Base-by-base conservation (phyloP, 2,888 invertebrate species). In the Dastarcus helophoroides region DNA sequence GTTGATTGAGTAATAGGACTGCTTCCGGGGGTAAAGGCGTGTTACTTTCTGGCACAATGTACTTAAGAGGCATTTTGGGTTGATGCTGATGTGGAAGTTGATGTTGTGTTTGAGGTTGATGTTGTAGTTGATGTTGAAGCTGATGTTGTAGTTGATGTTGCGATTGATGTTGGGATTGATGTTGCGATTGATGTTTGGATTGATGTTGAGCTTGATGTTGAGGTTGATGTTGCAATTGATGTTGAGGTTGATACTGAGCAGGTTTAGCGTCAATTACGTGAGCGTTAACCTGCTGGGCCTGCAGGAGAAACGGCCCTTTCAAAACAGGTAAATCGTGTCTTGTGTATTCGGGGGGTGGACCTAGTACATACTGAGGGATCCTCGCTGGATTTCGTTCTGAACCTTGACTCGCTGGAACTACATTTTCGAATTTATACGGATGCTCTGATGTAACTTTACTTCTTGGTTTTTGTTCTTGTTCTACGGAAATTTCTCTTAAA, bases 401-500 rank as follows among this genome's bases (percentile, higher is more conserved):
- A 9, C 32, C 24, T 9, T 15, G 19, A 4, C 26, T 21, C 5
- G 46, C 44, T 14, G 48, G 45, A 5, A 47, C 42, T 13, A 44
- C 36, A 16, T 29, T 29, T 30, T 54, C 55, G 32, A 52, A 56
- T 14, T 47, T 49, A 36, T 56, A 56, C 4, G 47, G 46, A 16
- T 45, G 38, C 3, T 39, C 37, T 11, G 9, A 21, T 22, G 12
- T n/a, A 10, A 19, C 15, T 25, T 30, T 12, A 37, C 43, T 32
- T 32, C 37, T 36, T 26, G 42, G 41, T 21, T 28, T 37, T 24
- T 13, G 26, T 16, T 7, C 29, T 35, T 39, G 37, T 17, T 54
- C 25, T 51, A 43, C 40, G 47, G 56, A 3, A 48, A 59, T 41
- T 58, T 66, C 45, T 51, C 60, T 32, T 14, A 63, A 36, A 9